phyloP scores from a whole-genome alignment of 2,797 vertebrate species.

The Melanotaenia trifasciata region DNA sequence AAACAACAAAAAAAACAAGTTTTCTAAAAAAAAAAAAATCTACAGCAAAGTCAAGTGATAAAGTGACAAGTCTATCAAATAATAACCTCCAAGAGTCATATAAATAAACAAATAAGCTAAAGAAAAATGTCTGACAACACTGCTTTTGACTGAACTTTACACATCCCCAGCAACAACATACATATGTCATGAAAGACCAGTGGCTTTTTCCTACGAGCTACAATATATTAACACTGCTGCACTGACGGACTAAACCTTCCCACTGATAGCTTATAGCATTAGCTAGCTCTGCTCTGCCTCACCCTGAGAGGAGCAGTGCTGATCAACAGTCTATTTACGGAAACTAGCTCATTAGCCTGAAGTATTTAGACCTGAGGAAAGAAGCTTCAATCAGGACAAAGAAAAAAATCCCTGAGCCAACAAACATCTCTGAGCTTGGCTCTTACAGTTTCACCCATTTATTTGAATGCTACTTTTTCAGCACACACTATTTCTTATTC shows the following conservation, averaged over 20 bases:
- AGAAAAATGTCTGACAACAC: background rate
- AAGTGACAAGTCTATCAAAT: background rate
- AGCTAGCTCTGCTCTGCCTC: conserved; percentile 50
- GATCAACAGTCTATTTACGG: conserved; percentile 78
- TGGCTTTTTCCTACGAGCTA: conserved; percentile 1
- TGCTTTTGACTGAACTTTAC: conserved; percentile 30
- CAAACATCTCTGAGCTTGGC: conserved; percentile 27
- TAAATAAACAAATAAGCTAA: background rate
- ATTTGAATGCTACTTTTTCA: background rate
- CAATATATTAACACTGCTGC: conserved; percentile 16
- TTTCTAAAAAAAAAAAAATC: background rate
- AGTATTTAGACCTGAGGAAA: conserved; percentile 72
- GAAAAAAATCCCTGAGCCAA: conserved; percentile 40
- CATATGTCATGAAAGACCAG: background rate
- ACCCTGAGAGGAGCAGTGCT: conserved; percentile 46
- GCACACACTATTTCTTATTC: background rate
- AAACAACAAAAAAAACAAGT: no score
- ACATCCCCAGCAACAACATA: background rate
- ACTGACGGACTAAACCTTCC: conserved; percentile 19
- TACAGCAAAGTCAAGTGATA: background rate
- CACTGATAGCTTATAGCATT: conserved; percentile 61
- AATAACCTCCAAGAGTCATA: background rate
- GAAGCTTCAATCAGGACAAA: conserved; percentile 54
- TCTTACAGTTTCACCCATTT: background rate
- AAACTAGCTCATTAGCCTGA: conserved; percentile 73